phyloP scores from a whole-genome alignment of 2,797 vertebrate genomes.

The Danio kyathit region DNA sequence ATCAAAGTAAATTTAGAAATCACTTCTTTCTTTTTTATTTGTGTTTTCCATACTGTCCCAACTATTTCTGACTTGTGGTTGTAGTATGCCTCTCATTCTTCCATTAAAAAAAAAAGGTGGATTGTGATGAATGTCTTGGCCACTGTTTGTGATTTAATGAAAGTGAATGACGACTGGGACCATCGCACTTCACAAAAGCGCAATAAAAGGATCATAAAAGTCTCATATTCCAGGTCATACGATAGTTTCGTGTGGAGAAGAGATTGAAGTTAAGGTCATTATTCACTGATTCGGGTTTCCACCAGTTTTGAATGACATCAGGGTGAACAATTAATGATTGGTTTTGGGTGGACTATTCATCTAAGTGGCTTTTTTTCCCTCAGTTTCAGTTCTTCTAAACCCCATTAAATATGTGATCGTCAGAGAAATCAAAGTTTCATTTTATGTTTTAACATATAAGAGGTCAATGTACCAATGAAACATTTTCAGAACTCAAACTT shows the following conservation, averaged over 20 bases:
- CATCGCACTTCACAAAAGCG: not conserved
- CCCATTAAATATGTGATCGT: not conserved
- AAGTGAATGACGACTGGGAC: not conserved
- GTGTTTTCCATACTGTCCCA: no score
- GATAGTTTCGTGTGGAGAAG: not conserved
- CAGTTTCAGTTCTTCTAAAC: constrained; percentile 1
- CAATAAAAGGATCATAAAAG: not conserved
- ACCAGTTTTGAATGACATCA: not conserved
- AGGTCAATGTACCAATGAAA: no score
- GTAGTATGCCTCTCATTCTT: not conserved
- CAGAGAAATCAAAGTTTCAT: no score
- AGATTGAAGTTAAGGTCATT: not conserved
- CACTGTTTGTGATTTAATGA: not conserved
- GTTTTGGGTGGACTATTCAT: not conserved
- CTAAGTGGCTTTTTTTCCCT: not conserved
- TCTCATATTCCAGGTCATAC: not conserved
- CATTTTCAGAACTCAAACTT: no score
- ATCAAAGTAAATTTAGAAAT: no score
- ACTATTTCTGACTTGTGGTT: no score
- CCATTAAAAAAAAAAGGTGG: not conserved
- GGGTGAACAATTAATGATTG: no score
- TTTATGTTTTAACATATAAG: no score
- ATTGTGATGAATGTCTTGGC: not conserved
- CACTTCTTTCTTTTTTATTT: no score
- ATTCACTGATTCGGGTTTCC: constrained; percentile 15